A percentile compares a stretch with the other conserved stretches of the same genome.
Evolutionary conservation across 2,797 vertebrate species (phyloP).

Genomic region (Pogonophryne albipinna): DNA sequence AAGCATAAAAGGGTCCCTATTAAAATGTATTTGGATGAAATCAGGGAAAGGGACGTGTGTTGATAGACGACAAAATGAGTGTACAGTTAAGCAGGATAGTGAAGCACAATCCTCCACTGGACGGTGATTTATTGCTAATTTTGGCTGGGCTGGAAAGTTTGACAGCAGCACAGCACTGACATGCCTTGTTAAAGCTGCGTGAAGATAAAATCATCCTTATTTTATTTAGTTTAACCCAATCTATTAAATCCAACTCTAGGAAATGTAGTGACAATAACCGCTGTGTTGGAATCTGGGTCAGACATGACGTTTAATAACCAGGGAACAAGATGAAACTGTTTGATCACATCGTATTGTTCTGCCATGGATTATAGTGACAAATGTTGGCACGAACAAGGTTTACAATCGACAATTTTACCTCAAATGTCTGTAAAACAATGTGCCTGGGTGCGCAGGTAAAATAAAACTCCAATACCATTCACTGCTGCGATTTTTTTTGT

Average conservation of each 20-base stretch:
- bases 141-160: slow-evolving; percentile 36
- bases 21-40: slow-evolving; percentile 7
- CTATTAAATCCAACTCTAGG: slow-evolving; percentile 53
- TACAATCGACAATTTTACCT: slow-evolving; percentile 62
- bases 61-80: slow-evolving; percentile 1
- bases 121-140: slow-evolving; percentile 58
- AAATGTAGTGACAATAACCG: slow-evolving; percentile 64
- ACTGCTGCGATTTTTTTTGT: slow-evolving; percentile 39
- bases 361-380: slow-evolving; percentile 73
- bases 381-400: slow-evolving; percentile 71
- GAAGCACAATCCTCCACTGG: slow-evolving; percentile 15
- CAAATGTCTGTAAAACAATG: slow-evolving; percentile 65
- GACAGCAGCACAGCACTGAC: slow-evolving; percentile 47
- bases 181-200: slow-evolving; percentile 54
- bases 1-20: neutral
- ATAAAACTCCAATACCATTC: slow-evolving; percentile 63
- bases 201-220: slow-evolving; percentile 47
- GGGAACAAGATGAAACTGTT: slow-evolving; percentile 75
- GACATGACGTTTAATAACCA: slow-evolving; percentile 77
- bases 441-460: slow-evolving; percentile 64
- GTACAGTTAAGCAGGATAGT: slow-evolving; percentile 2
- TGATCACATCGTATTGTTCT: slow-evolving; percentile 79
- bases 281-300: slow-evolving; percentile 75
- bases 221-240: slow-evolving; percentile 38
- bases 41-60: neutral